phyloP scores from a whole-genome alignment of 2,113 vertebrate species.

The Sapajus apella region DNA sequence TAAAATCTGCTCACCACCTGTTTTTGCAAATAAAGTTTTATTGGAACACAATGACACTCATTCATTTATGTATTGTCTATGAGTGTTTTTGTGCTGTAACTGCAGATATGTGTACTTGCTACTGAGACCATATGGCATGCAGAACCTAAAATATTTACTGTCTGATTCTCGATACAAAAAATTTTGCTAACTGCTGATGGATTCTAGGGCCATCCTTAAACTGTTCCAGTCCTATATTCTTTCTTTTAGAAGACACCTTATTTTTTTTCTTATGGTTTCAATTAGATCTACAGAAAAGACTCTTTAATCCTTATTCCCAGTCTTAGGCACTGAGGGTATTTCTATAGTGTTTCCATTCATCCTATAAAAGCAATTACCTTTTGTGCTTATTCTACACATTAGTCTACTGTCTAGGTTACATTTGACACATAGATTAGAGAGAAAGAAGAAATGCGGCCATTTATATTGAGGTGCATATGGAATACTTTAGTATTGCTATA shows the following conservation, averaged over 20 bases:
- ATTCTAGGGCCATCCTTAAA: neutral
- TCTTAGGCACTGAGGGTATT: neutral
- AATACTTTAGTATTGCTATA: neutral
- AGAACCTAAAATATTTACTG: neutral
- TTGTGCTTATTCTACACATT: neutral
- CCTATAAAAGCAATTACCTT: neutral
- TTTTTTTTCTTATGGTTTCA: neutral
- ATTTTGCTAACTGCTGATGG: neutral
- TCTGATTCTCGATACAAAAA: neutral
- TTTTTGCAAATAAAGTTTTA: constrained; percentile 26
- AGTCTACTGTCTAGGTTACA: neutral
- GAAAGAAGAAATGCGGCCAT: neutral
- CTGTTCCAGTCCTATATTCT: neutral
- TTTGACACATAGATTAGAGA: neutral
- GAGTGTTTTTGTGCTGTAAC: neutral
- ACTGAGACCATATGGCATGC: neutral
- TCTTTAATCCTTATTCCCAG: neutral
- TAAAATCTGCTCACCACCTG: neutral
- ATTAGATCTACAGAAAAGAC: neutral
- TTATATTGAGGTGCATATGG: neutral
- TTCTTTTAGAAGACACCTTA: neutral
- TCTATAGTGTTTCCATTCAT: neutral
- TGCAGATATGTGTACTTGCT: neutral
- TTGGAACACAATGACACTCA: neutral
- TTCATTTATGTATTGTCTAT: neutral